Evolutionary conservation across 2,797 vertebrate genomes (phyloP), one percentile per base, ranked within the genome.

Genomic region (Adrianichthys oophorus): DNA sequence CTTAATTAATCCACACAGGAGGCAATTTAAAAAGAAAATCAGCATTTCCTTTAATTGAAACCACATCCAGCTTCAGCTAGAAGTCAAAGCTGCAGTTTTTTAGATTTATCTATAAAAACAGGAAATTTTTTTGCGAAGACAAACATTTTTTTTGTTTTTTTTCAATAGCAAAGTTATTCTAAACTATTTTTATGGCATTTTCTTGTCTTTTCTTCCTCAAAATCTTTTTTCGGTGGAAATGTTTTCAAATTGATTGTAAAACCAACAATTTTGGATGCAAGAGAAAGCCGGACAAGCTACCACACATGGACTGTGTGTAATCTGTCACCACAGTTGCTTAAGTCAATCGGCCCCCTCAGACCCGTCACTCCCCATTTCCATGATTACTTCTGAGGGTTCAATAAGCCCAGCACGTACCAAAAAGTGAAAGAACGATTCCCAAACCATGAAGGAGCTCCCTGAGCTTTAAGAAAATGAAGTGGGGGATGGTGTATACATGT

Each of bases 331-430:
- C 6, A 26, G 26, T 26, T 26, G 26, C 26, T 26, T 26, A 7
- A 26, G 26, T 26, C 26, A 26, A 26, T 26, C 1, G 26, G 2
- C 29, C 29, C 29, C 65, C 45, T 52, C 40, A 50, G 67, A 72
- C 66, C 70, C 60, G 70, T 70, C 66, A 43, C 62, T 67, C 53
- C 65, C 65, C 73, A 78, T 83, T 76, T 75, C 59, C 76, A 53
- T 68, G 65, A 89, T 80, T 82, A 72, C 74, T 47, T 66, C 54
- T 59, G 18, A 59, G 50, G 77, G 76, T 84, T 88, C 83, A 79
- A 91, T 89, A 78, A 80, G 75, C n/a, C 70, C 46, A 62, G 44
- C 10, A 5, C 16, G 29, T 0, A 0, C 56, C 68, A 44, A 19
- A 60, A 46, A 40, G 19, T 16, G 62, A 74, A 77, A 29, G 32